Evolutionary conservation across 2,888 invertebrate genomes (phyloP).

Genomic region (Acanthosepion lycidas): DNA sequence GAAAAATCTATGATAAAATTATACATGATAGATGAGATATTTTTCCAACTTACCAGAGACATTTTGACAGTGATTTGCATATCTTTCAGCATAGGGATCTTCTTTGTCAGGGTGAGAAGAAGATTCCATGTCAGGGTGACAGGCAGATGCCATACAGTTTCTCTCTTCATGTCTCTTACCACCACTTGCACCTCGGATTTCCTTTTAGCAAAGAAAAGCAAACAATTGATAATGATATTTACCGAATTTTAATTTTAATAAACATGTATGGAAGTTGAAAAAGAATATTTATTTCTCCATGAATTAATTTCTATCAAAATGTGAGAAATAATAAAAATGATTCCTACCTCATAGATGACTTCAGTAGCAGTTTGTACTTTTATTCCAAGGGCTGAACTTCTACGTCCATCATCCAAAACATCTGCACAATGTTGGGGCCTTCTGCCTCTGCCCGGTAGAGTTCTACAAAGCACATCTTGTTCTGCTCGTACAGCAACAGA

Average conservation of each 20-base stretch:
- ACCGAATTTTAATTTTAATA: too few relatives aligned
- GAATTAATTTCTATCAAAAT: too few relatives aligned
- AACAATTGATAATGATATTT: too few relatives aligned
- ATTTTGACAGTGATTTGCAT: conserved; percentile 72
- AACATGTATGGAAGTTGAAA: too few relatives aligned
- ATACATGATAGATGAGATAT: conserved; percentile 46
- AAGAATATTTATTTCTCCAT: too few relatives aligned
- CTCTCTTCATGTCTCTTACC: not conserved
- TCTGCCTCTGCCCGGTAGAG: not conserved
- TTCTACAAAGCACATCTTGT: conserved; percentile 2
- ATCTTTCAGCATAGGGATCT: conserved; percentile 33
- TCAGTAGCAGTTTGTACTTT: not conserved
- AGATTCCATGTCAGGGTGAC: not conserved
- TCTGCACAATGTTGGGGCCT: not conserved
- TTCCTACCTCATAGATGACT: not conserved
- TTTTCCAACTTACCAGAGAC: conserved; percentile 78
- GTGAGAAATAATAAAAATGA: too few relatives aligned
- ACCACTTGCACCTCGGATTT: not conserved
- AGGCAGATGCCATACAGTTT: not conserved
- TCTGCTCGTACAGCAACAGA: not conserved
- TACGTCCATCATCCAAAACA: not conserved
- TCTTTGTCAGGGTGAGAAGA: not conserved
- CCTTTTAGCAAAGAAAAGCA: not conserved
- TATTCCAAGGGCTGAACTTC: not conserved
- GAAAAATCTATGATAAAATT: not conserved